phyloP scores from a whole-genome alignment of 2,888 invertebrate genomes.

The Petrophora chlorosata region DNA sequence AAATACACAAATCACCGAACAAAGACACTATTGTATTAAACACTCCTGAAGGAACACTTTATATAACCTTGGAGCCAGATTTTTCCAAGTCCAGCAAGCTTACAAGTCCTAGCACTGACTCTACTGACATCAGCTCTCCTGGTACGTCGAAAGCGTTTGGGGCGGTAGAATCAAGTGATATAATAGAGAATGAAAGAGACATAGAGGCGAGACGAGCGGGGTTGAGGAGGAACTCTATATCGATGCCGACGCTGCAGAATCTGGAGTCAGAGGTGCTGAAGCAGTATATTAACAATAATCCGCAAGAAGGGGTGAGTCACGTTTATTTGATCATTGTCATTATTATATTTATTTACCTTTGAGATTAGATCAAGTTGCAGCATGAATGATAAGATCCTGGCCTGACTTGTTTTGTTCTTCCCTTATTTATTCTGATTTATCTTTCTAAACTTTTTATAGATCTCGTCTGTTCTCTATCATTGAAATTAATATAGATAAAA shows the following conservation, averaged over 20 bases:
- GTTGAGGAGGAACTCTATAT: conserved; percentile 88
- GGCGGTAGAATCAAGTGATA: conserved; percentile 56
- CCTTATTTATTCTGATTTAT: too few species aligned
- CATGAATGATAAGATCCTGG: too few species aligned
- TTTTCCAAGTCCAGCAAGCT: conserved; percentile 42
- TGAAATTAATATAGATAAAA: too few species aligned
- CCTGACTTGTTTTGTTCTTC: too few species aligned
- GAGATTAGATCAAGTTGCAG: too few species aligned
- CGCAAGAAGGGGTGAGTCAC: conserved; percentile 65
- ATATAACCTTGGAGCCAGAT: conserved; percentile 74
- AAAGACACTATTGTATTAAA: conserved; percentile 76
- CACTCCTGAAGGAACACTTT: conserved; percentile 76
- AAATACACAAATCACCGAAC: conserved; percentile 64
- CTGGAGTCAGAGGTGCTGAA: conserved; percentile 84
- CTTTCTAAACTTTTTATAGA: too few species aligned
- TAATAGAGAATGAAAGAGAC: conserved; percentile 60
- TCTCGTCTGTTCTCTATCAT: too few species aligned
- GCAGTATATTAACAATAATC: conserved; percentile 63
- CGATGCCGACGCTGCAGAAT: conserved; percentile 88
- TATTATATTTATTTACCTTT: too few species aligned
- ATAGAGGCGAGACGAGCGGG: conserved; percentile 58
- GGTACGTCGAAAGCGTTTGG: conserved; percentile 60
- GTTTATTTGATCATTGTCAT: neutral
- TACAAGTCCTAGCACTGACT: conserved; percentile 44
- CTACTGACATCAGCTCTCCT: conserved; percentile 57